Percentiles rank a stretch among this genome's conserved stretches.
Evolutionary conservation across 1,140 invertebrate species (phyloP).

Genomic region (Littorina saxatilis): DNA sequence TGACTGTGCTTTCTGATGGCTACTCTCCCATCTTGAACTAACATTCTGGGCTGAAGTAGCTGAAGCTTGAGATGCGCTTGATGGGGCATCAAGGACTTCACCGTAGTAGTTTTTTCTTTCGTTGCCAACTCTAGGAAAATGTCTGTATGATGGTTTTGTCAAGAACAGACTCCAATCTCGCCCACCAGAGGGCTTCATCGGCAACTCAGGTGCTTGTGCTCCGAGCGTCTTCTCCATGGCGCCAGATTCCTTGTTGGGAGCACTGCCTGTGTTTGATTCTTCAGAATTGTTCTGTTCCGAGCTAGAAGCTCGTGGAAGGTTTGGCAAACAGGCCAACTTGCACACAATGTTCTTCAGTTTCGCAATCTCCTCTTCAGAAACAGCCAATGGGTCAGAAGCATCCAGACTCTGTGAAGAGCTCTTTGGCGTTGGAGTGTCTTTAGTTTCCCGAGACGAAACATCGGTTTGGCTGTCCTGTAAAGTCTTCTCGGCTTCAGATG

Average conservation of each 20-base stretch:
- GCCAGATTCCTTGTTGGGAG: background rate
- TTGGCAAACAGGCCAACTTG: background rate
- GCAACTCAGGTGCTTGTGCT: too few relatives aligned
- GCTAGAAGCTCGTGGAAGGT: background rate
- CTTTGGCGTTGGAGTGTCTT: too few relatives aligned
- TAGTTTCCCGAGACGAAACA: too few relatives aligned
- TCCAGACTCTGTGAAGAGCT: too few relatives aligned
- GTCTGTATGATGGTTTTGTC: background rate
- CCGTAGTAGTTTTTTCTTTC: background rate
- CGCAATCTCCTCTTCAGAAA: background rate
- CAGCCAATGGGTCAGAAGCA: background rate
- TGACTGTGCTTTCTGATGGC: too few relatives aligned
- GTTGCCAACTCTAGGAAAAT: background rate
- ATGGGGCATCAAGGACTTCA: background rate
- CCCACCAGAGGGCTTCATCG: background rate
- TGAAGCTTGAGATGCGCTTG: too few relatives aligned
- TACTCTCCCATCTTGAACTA: too few relatives aligned
- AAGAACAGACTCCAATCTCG: constrained; percentile 11
- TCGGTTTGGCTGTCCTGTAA: too few relatives aligned
- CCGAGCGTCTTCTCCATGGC: too few relatives aligned
- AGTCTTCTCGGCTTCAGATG: too few relatives aligned
- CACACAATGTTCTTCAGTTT: constrained; percentile 18
- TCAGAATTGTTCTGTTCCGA: background rate
- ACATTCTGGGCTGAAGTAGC: too few relatives aligned
- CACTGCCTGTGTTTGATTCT: background rate